Evolutionary conservation across 2,113 vertebrate species (phyloP).

Genomic region (Vulpes ferrilata): DNA sequence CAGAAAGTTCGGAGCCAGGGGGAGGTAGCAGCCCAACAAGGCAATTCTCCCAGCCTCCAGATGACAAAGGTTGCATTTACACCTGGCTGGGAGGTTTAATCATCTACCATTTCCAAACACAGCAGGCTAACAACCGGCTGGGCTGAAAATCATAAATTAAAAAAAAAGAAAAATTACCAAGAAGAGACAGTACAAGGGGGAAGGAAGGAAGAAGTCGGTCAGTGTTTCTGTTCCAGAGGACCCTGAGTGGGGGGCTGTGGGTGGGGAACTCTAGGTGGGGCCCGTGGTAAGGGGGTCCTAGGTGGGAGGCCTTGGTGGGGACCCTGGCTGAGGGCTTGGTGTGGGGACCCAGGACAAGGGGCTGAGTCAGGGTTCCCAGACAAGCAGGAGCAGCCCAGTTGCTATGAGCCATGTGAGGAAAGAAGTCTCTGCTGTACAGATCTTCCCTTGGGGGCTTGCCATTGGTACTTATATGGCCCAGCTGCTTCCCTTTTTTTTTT

Average conservation of each 20-base stretch:
- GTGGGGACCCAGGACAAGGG: background rate
- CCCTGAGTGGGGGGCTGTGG: background rate
- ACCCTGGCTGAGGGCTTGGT: background rate
- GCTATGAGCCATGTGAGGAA: background rate
- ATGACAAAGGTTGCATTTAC: constrained; percentile 99
- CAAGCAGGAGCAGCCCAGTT: background rate
- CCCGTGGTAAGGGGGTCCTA: background rate
- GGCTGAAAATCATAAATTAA: constrained; percentile 90
- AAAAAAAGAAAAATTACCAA: constrained; percentile 87
- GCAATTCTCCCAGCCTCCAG: constrained; percentile 89
- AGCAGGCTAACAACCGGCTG: constrained; percentile 89
- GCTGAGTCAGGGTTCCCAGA: background rate
- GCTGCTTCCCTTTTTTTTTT: too few species aligned
- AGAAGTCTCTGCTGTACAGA: background rate
- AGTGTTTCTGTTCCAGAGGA: background rate
- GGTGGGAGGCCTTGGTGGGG: background rate
- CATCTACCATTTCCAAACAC: constrained; percentile 99
- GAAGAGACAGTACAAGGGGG: constrained; percentile 80
- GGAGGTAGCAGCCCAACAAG: constrained; percentile 80
- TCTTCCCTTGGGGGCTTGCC: background rate
- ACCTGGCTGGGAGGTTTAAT: constrained; percentile 98
- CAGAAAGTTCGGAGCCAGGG: constrained; percentile 71
- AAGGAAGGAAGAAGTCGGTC: constrained; percentile 48
- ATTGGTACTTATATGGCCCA: background rate
- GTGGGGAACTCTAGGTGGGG: background rate